Evolutionary conservation across 1,140 invertebrate species (phyloP).

Genomic region (Armadillidium nasatum): DNA sequence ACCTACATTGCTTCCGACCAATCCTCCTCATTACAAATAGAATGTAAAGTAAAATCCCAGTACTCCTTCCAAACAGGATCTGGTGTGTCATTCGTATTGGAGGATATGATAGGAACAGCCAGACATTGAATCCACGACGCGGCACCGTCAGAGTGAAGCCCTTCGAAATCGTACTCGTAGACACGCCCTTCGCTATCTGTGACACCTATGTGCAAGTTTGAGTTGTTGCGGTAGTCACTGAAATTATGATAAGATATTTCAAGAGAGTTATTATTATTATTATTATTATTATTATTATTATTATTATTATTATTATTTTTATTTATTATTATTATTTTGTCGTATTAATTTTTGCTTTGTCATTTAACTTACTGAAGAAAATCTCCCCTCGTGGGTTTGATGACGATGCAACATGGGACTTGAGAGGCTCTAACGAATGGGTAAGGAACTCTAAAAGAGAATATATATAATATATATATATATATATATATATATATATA

Average conservation of each 20-base stretch:
- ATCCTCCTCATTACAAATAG: conserved; percentile 56
- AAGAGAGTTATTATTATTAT: background rate
- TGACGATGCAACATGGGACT: conserved; percentile 66
- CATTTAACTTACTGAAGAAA: conserved; percentile 64
- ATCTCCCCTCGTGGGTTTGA: conserved; percentile 72
- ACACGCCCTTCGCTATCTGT: conserved; percentile 68
- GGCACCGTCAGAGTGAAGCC: conserved; percentile 57
- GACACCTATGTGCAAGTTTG: conserved; percentile 75
- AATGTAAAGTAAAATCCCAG: conserved; percentile 67
- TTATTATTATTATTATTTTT: conserved; percentile 10
- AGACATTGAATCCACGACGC: conserved; percentile 66
- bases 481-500: conserved; percentile 3
- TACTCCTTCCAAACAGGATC: conserved; percentile 64
- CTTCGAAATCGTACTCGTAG: conserved; percentile 70
- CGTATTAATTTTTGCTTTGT: background rate
- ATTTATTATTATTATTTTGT: background rate
- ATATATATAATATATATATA: background rate
- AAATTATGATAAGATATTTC: background rate
- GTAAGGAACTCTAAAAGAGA: conserved; percentile 62
- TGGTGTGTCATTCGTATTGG: conserved; percentile 51
- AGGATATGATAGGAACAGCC: conserved; percentile 58
- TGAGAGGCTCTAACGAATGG: conserved; percentile 69
- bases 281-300: conserved; percentile 23
- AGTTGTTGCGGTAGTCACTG: conserved; percentile 58
- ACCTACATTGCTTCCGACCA: background rate